Conservation (phyloP, 2,888 invertebrate species). For the Drosophila mimica region DNA sequence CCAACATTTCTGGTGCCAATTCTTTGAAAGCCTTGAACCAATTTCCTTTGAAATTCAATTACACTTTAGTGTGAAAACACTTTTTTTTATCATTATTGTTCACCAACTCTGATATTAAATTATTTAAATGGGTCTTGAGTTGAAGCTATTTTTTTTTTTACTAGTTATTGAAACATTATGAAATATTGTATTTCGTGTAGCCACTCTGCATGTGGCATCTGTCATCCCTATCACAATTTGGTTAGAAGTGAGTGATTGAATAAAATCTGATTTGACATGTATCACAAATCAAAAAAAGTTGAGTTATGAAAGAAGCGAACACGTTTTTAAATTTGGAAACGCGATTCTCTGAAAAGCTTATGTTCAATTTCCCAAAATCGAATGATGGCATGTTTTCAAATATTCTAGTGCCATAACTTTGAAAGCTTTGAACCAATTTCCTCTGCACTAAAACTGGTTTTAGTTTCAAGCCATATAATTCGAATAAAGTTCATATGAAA, state of each 20-base stretch:
- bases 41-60: not conserved
- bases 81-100: not conserved
- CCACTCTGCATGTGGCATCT: not conserved
- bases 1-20: not conserved
- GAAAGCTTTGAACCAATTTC: not conserved
- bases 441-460: not conserved
- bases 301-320: not conserved
- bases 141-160: not conserved
- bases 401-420: not conserved
- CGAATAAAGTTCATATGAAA: not conserved
- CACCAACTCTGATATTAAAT: not conserved
- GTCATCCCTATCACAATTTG: not conserved
- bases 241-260: not conserved
- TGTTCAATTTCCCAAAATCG: not conserved
- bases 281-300: not conserved
- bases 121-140: not conserved
- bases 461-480: not conserved
- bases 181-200: not conserved
- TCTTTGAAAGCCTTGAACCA: constrained; percentile 8
- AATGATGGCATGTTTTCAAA: not conserved
- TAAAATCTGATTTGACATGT: not conserved
- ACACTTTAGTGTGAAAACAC: not conserved
- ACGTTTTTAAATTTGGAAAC: not conserved
- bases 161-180: not conserved
- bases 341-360: not conserved